Percentiles rank a stretch among this genome's conserved stretches.
phyloP scores from a whole-genome alignment of 2,113 vertebrate genomes.

The Lampris incognitus region DNA sequence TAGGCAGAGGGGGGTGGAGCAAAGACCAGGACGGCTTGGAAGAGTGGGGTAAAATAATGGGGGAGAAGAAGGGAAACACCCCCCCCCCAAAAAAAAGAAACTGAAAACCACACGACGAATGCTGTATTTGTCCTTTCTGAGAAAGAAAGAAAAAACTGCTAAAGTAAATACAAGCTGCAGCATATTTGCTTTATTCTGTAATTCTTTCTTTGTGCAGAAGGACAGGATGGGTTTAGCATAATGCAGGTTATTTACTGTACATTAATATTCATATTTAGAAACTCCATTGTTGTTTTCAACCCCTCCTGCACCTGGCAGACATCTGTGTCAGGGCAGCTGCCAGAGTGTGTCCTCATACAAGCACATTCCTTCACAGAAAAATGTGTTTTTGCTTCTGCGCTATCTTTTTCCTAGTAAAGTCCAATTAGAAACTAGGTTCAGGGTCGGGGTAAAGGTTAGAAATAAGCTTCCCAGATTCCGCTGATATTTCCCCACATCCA shows the following conservation, averaged over 20 bases:
- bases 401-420: not conserved
- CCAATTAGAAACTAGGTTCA: not conserved
- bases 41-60: no score
- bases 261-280: constrained; percentile 73
- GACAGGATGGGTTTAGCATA: constrained; percentile 56
- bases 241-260: constrained; percentile 50
- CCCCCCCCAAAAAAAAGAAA: no score
- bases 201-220: constrained; percentile 37
- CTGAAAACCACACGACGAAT: no score
- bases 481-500: no score
- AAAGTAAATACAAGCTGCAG: not conserved
- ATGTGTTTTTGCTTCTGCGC: not conserved
- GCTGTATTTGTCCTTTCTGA: no score
- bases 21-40: no score
- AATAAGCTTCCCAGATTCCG: not conserved
- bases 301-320: constrained; percentile 64
- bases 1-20: no score
- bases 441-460: not conserved
- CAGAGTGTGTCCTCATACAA: constrained; percentile 11
- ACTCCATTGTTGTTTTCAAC: constrained; percentile 40
- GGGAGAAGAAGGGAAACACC: no score
- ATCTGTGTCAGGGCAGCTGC: constrained; percentile 53
- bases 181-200: constrained; percentile 6
- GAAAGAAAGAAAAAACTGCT: no score
- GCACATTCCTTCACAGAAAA: constrained; percentile 5